A percentile compares a stretch with the other conserved stretches of the same genome.
phyloP scores from a whole-genome alignment of 2,113 vertebrate species.

The Phaethon lepturus region DNA sequence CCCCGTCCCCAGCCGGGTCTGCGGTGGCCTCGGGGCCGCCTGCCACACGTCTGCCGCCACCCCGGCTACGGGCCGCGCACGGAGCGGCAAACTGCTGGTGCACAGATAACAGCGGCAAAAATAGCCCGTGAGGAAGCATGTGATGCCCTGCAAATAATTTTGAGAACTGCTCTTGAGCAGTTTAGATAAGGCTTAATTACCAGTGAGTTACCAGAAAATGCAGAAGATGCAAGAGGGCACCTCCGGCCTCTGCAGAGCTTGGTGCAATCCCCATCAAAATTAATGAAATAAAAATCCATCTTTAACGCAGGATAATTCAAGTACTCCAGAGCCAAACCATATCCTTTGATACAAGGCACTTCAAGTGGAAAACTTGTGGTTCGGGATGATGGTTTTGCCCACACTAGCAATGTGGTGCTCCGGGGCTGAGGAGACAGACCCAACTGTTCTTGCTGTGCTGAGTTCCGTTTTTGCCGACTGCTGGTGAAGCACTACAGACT shows the following conservation, averaged over 20 bases:
- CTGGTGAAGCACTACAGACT: neutral
- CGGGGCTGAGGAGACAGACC: accelerated
- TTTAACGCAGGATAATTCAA: accelerated
- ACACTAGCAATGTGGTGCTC: neutral
- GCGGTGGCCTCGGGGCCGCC: neutral
- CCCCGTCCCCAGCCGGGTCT: neutral
- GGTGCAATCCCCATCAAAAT: neutral
- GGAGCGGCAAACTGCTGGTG: neutral
- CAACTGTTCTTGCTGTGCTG: accelerated
- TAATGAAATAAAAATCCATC: accelerated
- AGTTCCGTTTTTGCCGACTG: neutral
- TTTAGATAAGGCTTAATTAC: neutral
- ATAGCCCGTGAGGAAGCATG: neutral
- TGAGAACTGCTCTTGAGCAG: neutral
- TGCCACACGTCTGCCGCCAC: neutral
- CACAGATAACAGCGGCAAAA: neutral
- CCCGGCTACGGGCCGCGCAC: neutral
- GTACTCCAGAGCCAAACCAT: accelerated
- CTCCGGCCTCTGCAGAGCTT: neutral
- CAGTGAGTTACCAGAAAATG: neutral
- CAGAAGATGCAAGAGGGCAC: neutral
- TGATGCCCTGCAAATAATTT: neutral
- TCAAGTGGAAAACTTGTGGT: neutral
- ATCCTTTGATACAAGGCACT: accelerated
- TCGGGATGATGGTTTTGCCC: accelerated